Base-by-base conservation (phyloP, 2,888 invertebrate genomes). In the Vandiemenella viatica region DNA sequence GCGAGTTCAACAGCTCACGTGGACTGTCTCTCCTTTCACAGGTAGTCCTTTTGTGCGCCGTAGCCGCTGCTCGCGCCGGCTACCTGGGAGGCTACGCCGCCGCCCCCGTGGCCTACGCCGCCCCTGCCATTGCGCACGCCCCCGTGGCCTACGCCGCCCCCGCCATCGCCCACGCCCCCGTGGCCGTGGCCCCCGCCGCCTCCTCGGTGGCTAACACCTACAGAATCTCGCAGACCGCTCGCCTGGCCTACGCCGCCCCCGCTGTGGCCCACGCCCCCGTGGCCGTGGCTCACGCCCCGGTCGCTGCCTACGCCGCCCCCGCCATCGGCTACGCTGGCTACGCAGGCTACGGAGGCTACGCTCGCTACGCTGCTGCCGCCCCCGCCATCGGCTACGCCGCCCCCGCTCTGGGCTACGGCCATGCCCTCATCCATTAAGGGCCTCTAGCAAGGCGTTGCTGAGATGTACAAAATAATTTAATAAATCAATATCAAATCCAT, bases 41-140 rank as follows among this genome's bases (percentile, higher is more conserved):
- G n/a, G n/a, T n/a, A n/a, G n/a, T n/a, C n/a, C n/a, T n/a, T n/a
- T n/a, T n/a, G n/a, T n/a, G n/a, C 32, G 32, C 32, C 43, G 22
- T 16, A 45, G 48, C 46, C 43, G 43, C 20, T 32, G 48, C 10
- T 41, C 37, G 16, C 43, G 48, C 51, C 15, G 43, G 48, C 20
- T 41, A 52, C 26, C 47, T 48, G 21, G 49, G 44, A 43, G 43
- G 56, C 26, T 53, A 57, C 41, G 54, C 67, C 50, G 62, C 42
- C 20, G 42, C 42, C 7, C 42, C 18, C 42, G 42, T 21, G 10
- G 20, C 21, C 19, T 10, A n/a, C 42, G 18, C 18, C 42, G 42
- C 42, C 42, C 20, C 42, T 8, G 19, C 42, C 42, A 20, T 20
- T 21, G 42, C 21, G 7, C 19, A n/a, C 13, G 10, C 19, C 8